A percentile compares a stretch with the other conserved stretches of the same genome.
Evolutionary conservation across 2,888 invertebrate genomes (phyloP).

Genomic region (Acheta domesticus): DNA sequence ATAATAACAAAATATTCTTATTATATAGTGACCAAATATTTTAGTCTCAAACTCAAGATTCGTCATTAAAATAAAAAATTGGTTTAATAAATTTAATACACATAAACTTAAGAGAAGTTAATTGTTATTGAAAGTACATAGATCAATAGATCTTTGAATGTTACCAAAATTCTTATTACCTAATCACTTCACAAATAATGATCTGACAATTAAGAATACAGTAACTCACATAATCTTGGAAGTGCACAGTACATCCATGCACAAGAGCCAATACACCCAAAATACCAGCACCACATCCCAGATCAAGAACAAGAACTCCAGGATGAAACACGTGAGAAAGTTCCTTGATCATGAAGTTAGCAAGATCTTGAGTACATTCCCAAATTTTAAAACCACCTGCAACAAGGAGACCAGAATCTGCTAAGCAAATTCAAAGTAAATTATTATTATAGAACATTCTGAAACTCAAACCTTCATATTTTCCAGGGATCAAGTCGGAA

Average conservation of each 20-base stretch:
- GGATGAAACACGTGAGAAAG: conserved; percentile 46
- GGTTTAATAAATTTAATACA: no score
- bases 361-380: conserved; percentile 87
- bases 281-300: conserved; percentile 90
- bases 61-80: no score
- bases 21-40: no score
- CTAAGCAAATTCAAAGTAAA: not conserved
- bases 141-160: no score
- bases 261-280: conserved; percentile 75
- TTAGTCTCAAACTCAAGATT: no score
- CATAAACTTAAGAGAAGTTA: no score
- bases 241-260: conserved; percentile 68
- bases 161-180: no score
- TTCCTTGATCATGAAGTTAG: conserved; percentile 57
- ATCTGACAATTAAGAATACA: not conserved
- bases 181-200: no score
- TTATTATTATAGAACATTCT: not conserved
- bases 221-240: conserved; percentile 89
- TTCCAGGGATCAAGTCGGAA: conserved; percentile 70
- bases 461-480: conserved; percentile 69
- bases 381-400: conserved; percentile 91
- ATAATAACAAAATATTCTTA: no score
- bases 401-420: not conserved
- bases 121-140: no score
- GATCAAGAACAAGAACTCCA: conserved; percentile 68